phyloP scores from a whole-genome alignment of 2,113 vertebrate species.

The Syngnathoides biaculeatus region DNA sequence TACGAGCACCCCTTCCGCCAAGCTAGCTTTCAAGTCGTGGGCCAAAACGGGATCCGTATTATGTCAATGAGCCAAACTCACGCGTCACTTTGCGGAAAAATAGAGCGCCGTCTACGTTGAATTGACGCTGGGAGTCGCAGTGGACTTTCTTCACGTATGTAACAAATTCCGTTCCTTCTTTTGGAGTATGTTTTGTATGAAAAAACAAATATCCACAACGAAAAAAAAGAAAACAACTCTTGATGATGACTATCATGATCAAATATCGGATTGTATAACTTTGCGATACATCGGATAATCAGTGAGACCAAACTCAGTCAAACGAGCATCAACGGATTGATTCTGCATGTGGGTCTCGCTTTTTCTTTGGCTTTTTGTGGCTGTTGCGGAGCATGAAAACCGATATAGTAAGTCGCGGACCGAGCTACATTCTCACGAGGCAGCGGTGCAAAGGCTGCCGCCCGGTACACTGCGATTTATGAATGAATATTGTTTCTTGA shows the following conservation, averaged over 20 bases:
- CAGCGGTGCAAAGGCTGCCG: neutral
- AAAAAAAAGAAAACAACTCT: no score
- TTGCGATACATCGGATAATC: neutral
- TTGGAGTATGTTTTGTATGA: no score
- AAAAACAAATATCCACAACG: no score
- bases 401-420: neutral
- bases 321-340: neutral
- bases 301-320: neutral
- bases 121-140: no score
- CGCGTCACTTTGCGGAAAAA: no score
- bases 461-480: neutral
- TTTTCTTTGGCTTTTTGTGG: neutral
- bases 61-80: neutral
- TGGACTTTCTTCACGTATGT: no score
- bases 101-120: no score
- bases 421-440: neutral
- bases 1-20: neutral
- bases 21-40: neutral
- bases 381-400: neutral
- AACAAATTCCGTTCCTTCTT: no score
- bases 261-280: no score
- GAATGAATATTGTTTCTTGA: neutral
- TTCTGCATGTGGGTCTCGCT: neutral
- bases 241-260: no score
- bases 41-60: neutral